Conservation (phyloP, 2,113 vertebrate species). For the Pipa parva region DNA sequence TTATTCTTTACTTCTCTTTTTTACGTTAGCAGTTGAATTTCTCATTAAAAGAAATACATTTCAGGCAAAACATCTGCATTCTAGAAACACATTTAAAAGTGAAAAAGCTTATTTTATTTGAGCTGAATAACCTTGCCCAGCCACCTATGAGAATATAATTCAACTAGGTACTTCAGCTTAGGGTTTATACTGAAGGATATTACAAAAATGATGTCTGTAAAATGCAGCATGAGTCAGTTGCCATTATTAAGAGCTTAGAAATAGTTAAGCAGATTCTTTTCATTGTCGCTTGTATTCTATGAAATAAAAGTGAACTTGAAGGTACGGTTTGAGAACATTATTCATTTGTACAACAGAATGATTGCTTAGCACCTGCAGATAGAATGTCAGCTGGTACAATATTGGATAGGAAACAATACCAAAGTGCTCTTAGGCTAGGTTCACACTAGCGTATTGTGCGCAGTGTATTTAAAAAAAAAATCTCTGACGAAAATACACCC, state of each 20-base stretch:
- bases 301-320: constrained; percentile 19
- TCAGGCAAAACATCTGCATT: constrained; percentile 23
- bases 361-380: constrained; percentile 18
- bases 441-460: too few species aligned
- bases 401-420: background rate
- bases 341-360: constrained; percentile 5
- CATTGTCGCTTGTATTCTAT: background rate
- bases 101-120: constrained; percentile 30
- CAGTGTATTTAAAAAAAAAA: background rate
- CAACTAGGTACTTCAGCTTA: constrained; percentile 24
- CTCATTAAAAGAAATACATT: constrained; percentile 31
- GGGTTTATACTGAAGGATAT: constrained; percentile 28
- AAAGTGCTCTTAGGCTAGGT: background rate
- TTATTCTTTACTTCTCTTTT: too few species aligned
- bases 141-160: constrained; percentile 27
- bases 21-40: too few species aligned
- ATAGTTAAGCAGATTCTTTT: constrained; percentile 10
- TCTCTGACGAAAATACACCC: background rate
- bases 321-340: background rate
- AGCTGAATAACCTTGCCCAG: constrained; percentile 31
- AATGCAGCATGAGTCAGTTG: constrained; percentile 25
- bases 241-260: constrained; percentile 21
- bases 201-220: constrained; percentile 25
- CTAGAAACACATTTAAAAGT: constrained; percentile 17
- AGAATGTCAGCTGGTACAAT: background rate